Conservation (phyloP, 53 echinoderm and acorn worm species). For the Holothuria scabra region DNA sequence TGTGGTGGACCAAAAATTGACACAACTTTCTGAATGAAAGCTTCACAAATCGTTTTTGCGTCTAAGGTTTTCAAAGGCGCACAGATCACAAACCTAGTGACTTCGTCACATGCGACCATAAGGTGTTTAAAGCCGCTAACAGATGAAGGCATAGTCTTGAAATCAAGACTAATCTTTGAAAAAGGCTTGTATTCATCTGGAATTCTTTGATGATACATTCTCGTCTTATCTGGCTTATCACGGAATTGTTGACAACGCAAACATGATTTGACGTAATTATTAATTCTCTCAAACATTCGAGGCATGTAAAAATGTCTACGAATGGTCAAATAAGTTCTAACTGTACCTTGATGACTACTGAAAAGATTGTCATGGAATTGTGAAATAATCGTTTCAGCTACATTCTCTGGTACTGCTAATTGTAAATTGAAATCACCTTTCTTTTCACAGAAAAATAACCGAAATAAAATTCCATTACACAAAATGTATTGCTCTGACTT, state of each 20-base stretch:
- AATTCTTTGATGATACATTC: background rate
- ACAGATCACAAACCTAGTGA: background rate
- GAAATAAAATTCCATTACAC: constrained; percentile 14
- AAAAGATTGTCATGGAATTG: too few relatives aligned
- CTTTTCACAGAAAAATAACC: background rate
- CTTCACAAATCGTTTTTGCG: background rate
- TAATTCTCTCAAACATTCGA: constrained; percentile 9
- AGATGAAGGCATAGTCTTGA: constrained; percentile 11
- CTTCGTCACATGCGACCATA: too few relatives aligned
- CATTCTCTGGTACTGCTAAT: background rate
- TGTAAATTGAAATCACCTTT: background rate
- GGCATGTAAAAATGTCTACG: constrained; percentile 9
- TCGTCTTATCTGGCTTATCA: background rate
- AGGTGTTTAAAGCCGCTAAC: background rate
- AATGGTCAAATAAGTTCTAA: too few relatives aligned
- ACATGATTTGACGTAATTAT: constrained; percentile 22
- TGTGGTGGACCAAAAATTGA: too few relatives aligned
- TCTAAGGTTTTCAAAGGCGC: constrained; percentile 13
- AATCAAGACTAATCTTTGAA: background rate
- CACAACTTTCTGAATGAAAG: background rate
- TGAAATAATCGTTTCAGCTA: background rate
- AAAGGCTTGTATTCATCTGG: background rate
- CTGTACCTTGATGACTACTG: too few relatives aligned
- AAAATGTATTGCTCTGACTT: background rate
- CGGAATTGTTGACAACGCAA: constrained; percentile 29